phyloP scores from a whole-genome alignment of 2,888 invertebrate species.

The Agrochola circellaris region DNA sequence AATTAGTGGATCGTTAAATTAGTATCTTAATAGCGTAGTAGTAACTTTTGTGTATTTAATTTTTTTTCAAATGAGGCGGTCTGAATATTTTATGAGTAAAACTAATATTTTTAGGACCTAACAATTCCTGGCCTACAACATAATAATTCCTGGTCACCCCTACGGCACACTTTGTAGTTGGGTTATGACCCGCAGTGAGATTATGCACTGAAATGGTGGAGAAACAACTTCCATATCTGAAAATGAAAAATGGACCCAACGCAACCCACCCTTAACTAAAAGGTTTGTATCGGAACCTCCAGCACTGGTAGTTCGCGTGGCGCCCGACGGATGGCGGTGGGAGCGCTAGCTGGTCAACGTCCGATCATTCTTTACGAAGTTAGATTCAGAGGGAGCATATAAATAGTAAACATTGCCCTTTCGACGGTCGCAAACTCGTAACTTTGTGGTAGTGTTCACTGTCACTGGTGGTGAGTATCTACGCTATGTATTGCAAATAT shows the following conservation, averaged over 20 bases:
- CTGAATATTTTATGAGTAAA: neutral
- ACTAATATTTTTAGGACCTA: neutral
- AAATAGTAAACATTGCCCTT: conserved; percentile 34
- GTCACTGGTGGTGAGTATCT: too few relatives aligned
- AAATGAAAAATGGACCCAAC: neutral
- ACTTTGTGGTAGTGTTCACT: neutral
- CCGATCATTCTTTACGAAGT: conserved; percentile 1
- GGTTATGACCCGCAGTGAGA: neutral
- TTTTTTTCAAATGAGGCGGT: too few relatives aligned
- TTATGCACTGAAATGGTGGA: neutral
- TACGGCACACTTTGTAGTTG: neutral
- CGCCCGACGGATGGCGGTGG: conserved; percentile 27
- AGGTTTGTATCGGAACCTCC: neutral
- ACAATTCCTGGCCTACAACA: too few relatives aligned
- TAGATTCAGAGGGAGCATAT: conserved; percentile 9
- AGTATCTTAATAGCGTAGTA: neutral
- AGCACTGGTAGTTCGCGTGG: neutral
- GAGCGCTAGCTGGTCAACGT: neutral
- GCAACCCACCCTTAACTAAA: neutral
- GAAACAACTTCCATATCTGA: neutral
- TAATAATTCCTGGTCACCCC: neutral
- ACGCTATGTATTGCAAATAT: neutral
- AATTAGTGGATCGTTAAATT: neutral
- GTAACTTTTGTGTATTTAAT: neutral
- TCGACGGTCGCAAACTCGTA: neutral